These are phyloP conservation scores for Epizoanthus scotinus DNA, from an alignment of 92 coral and sea anemone species.

Conservation along the genomic window DNA sequence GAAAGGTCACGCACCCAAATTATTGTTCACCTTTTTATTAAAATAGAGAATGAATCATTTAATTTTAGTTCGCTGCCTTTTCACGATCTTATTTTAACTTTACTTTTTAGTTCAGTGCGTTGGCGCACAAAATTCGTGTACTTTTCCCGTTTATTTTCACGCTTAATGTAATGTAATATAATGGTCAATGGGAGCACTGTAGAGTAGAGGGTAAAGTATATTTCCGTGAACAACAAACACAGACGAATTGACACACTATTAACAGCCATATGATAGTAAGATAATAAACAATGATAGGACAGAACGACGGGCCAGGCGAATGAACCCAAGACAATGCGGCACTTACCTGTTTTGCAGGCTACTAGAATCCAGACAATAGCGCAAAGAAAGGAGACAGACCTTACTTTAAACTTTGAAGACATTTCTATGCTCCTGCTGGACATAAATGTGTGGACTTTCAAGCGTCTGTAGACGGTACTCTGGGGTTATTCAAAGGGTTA, in stretches of 20 bases:
- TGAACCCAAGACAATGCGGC: neutral
- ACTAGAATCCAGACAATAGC: neutral
- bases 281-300: neutral
- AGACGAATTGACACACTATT: neutral
- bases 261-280: neutral
- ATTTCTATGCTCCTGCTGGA: neutral
- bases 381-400: neutral
- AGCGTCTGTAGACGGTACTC: no score
- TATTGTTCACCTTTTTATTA: neutral
- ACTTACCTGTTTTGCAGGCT: neutral
- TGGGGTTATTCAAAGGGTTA: no score
- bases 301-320: neutral
- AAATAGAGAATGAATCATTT: neutral
- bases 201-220: no score
- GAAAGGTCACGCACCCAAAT: neutral
- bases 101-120: neutral
- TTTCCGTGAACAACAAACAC: no score
- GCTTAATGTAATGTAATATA: no score
- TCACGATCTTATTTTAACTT: neutral
- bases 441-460: neutral
- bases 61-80: neutral
- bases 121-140: neutral
- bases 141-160: neutral
- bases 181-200: no score
- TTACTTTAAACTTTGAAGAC: neutral